Percentiles rank a stretch among this genome's conserved stretches.
Conservation (phyloP, 2,797 vertebrate genomes). For the Gephyroberyx darwinii region DNA sequence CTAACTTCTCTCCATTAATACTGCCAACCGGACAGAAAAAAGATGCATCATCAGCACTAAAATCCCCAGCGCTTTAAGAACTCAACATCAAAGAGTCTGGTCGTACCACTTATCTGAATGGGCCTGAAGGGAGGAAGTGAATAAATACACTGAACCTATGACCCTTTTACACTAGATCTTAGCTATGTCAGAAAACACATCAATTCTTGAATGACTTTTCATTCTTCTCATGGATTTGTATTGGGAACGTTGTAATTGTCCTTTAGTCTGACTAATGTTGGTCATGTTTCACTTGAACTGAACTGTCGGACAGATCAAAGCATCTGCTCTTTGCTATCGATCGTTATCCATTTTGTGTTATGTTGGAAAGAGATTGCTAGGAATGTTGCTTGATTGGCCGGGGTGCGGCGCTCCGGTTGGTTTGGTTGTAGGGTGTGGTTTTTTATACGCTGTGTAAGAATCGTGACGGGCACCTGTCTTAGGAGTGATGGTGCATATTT, state of each 20-base stretch:
- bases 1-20: constrained; percentile 7
- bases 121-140: constrained; percentile 20
- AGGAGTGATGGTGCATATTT: too few relatives aligned
- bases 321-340: too few relatives aligned
- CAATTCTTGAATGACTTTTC: too few relatives aligned
- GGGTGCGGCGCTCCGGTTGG: too few relatives aligned
- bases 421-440: too few relatives aligned
- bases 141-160: background rate
- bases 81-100: constrained; percentile 37
- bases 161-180: constrained; percentile 1
- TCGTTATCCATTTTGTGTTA: too few relatives aligned
- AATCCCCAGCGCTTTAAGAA: constrained; percentile 26
- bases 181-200: too few relatives aligned
- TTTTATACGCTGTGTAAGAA: too few relatives aligned
- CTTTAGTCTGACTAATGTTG: background rate
- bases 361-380: too few relatives aligned
- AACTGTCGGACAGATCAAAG: too few relatives aligned
- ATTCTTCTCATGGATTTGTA: background rate
- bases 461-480: too few relatives aligned
- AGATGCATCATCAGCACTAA: constrained; percentile 23
- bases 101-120: constrained; percentile 11
- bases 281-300: background rate
- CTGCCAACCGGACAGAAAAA: background rate
- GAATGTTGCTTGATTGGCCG: too few relatives aligned
- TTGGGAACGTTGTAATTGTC: background rate